Evolutionary conservation across 1,140 invertebrate species (phyloP).

Genomic region (Aradophagus sp.): DNA sequence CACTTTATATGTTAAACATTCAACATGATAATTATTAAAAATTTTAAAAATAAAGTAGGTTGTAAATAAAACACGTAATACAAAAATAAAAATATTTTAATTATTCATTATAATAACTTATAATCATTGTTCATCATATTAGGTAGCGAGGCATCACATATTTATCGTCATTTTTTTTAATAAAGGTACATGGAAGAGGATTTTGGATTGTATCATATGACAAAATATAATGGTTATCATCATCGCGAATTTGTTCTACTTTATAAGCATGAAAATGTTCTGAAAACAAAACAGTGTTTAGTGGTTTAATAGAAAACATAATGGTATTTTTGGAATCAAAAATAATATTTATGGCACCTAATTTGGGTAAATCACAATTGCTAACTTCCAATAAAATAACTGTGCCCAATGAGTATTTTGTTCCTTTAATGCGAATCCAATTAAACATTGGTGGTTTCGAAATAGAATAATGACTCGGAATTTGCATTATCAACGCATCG

Average conservation of each 20-base stretch:
- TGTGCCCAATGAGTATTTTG: slow-evolving; percentile 2
- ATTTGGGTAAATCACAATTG: slow-evolving; percentile 5
- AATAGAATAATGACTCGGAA: background rate
- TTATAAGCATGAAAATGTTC: slow-evolving; percentile 10
- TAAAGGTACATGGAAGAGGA: background rate
- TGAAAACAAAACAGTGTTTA: slow-evolving; percentile 2
- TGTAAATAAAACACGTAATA: no score
- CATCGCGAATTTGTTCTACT: background rate
- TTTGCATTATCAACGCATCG: background rate
- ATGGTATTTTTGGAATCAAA: background rate
- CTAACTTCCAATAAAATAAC: slow-evolving; percentile 5
- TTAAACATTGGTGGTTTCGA: background rate
- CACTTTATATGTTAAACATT: no score
- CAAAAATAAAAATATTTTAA: no score
- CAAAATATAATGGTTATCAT: background rate
- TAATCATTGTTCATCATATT: background rate
- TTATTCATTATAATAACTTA: no score
- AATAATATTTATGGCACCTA: slow-evolving; percentile 8
- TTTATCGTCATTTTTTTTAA: background rate
- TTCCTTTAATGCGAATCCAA: slow-evolving; percentile 4
- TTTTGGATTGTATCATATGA: background rate
- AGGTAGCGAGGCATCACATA: background rate
- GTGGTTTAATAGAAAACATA: slow-evolving; percentile 3
- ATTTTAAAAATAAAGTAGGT: no score
- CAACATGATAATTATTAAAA: no score